Conservation (phyloP, 2,888 invertebrate species). For the Pseudococcus jackbeardsleyi region DNA sequence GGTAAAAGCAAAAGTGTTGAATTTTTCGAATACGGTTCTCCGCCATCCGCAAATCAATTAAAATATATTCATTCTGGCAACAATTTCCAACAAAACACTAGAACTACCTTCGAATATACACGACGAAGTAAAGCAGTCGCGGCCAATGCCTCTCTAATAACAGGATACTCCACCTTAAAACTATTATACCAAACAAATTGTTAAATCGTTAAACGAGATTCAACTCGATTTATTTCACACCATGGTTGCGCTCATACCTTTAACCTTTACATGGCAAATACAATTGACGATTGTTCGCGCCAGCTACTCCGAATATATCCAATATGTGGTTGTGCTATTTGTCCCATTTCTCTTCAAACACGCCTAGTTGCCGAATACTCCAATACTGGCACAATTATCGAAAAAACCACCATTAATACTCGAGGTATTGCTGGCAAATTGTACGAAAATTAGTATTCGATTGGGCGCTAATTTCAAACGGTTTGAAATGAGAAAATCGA, state of each 20-base stretch:
- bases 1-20: constrained; percentile 17
- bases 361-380: neutral
- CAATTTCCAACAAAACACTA: constrained; percentile 28
- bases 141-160: constrained; percentile 54
- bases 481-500: neutral
- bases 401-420: neutral
- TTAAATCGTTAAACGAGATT: constrained; percentile 54
- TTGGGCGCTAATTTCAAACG: neutral
- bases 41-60: constrained; percentile 6
- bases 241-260: constrained; percentile 35
- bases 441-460: neutral
- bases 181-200: constrained; percentile 55
- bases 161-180: constrained; percentile 61
- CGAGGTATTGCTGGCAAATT: neutral
- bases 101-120: constrained; percentile 46
- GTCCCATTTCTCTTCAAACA: neutral
- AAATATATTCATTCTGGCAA: neutral
- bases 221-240: constrained; percentile 54
- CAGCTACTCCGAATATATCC: constrained; percentile 25
- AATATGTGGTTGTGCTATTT: neutral
- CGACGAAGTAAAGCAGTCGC: constrained; percentile 28
- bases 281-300: constrained; percentile 48
- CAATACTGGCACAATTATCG: neutral
- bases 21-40: constrained; percentile 7
- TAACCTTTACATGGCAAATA: constrained; percentile 50